Evolutionary conservation across 2,797 vertebrate genomes (phyloP).

Genomic region (Lagorchestes hirsutus): DNA sequence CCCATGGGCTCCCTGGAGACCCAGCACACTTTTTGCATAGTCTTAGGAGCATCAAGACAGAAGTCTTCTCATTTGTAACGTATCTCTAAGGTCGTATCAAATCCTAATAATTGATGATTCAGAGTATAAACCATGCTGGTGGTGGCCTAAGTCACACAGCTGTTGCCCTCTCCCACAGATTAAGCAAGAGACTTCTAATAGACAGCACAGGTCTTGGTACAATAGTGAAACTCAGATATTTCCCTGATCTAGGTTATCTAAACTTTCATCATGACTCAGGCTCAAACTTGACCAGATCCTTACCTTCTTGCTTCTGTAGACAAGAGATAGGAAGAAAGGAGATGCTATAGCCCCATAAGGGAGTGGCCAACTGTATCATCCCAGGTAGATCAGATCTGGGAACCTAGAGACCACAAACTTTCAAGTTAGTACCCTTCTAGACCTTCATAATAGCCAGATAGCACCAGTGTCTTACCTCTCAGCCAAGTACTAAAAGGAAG

Average conservation of each 20-base stretch:
- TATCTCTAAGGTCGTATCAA: conserved; percentile 16
- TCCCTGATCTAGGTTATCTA: neutral
- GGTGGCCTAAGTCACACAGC: conserved; percentile 29
- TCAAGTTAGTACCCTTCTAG: too few relatives aligned
- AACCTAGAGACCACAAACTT: neutral
- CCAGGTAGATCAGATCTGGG: neutral
- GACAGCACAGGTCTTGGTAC: conserved; percentile 19
- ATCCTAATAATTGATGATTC: conserved; percentile 26
- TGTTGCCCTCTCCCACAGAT: neutral
- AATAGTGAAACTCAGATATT: neutral
- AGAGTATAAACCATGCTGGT: conserved; percentile 10
- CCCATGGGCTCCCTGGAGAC: neutral
- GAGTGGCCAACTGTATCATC: neutral
- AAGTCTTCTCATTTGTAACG: neutral
- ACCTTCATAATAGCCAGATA: too few relatives aligned
- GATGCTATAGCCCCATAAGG: neutral
- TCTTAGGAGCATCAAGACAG: neutral
- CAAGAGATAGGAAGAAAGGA: neutral
- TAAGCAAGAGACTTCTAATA: neutral
- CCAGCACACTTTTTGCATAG: neutral
- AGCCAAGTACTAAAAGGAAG: neutral
- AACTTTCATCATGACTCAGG: neutral
- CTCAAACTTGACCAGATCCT: neutral
- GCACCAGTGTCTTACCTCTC: neutral
- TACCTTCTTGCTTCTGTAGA: neutral